phyloP scores from a whole-genome alignment of 2,797 vertebrate species.

The Phylloscopus collybita region DNA sequence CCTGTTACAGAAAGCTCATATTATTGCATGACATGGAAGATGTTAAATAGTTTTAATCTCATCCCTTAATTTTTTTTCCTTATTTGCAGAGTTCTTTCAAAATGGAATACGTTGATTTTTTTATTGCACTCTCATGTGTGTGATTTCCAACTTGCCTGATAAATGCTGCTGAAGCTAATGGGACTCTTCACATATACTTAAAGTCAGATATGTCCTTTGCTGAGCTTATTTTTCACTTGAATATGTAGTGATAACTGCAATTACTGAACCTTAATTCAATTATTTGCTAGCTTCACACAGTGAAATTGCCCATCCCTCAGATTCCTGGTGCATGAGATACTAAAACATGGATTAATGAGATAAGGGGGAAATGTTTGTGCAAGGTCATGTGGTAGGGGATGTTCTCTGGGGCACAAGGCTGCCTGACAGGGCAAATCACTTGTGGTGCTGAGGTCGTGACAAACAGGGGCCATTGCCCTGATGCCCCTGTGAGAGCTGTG shows the following conservation, averaged over 20 bases:
- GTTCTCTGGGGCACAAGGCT: neutral
- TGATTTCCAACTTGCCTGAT: conserved; percentile 19
- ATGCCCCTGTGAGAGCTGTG: neutral
- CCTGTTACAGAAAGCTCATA: neutral
- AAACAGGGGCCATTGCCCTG: neutral
- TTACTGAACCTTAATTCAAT: conserved; percentile 66
- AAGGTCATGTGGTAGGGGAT: neutral
- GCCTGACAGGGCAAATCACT: neutral
- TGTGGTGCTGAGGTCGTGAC: neutral
- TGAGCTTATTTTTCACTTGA: conserved; percentile 47
- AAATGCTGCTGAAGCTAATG: conserved; percentile 43
- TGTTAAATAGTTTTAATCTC: conserved; percentile 58
- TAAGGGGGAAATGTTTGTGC: neutral
- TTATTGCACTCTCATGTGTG: neutral
- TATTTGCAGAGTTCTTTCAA: conserved; percentile 27
- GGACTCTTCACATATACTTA: conserved; percentile 29
- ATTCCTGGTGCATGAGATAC: neutral
- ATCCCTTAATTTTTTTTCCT: neutral
- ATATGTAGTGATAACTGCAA: conserved; percentile 39
- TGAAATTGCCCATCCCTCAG: conserved; percentile 8
- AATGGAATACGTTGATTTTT: neutral
- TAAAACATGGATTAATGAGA: neutral
- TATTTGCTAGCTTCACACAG: conserved; percentile 37
- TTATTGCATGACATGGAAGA: neutral
- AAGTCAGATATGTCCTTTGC: conserved; percentile 32